A percentile compares a stretch with the other conserved stretches of the same genome.
Evolutionary conservation across 2,113 vertebrate genomes (phyloP).

Genomic region (Gymnobelideus leadbeateri): DNA sequence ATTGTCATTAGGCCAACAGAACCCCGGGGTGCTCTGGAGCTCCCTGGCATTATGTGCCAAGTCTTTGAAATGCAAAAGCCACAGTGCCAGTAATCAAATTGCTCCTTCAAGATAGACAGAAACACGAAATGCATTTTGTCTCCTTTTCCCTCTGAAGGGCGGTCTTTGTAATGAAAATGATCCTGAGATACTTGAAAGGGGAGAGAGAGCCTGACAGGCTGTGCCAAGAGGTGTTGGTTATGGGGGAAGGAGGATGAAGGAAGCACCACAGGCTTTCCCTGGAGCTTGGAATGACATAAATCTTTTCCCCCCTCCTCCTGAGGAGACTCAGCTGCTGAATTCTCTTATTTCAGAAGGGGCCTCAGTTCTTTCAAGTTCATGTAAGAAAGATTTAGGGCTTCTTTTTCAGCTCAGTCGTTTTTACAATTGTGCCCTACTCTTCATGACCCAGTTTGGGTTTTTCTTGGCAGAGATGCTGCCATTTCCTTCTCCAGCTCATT

Average conservation of each 20-base stretch:
- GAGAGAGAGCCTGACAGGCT: slow-evolving; percentile 57
- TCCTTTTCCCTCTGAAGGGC: slow-evolving; percentile 75
- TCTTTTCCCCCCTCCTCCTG: neutral
- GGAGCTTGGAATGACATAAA: slow-evolving; percentile 1
- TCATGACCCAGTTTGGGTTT: neutral
- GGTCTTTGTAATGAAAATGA: slow-evolving; percentile 65
- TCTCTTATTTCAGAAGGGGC: slow-evolving; percentile 6
- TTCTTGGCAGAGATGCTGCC: neutral
- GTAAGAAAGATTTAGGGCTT: neutral
- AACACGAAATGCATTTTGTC: slow-evolving; percentile 74
- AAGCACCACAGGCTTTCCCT: slow-evolving; percentile 57
- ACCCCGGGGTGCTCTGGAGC: slow-evolving; percentile 75
- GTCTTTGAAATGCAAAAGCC: slow-evolving; percentile 76
- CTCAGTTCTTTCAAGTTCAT: neutral
- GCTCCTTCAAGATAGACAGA: slow-evolving; percentile 80
- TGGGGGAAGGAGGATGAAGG: slow-evolving; percentile 32
- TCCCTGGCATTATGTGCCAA: slow-evolving; percentile 70
- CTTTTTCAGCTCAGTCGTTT: neutral
- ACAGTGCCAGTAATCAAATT: slow-evolving; percentile 70
- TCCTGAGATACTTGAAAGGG: slow-evolving; percentile 28
- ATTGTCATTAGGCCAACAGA: slow-evolving; percentile 70
- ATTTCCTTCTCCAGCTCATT: neutral
- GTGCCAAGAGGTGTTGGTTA: neutral
- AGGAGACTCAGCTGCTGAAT: neutral
- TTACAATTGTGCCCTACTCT: neutral